Evolutionary conservation across 1,140 invertebrate genomes (phyloP).

Genomic region (Battus philenor): DNA sequence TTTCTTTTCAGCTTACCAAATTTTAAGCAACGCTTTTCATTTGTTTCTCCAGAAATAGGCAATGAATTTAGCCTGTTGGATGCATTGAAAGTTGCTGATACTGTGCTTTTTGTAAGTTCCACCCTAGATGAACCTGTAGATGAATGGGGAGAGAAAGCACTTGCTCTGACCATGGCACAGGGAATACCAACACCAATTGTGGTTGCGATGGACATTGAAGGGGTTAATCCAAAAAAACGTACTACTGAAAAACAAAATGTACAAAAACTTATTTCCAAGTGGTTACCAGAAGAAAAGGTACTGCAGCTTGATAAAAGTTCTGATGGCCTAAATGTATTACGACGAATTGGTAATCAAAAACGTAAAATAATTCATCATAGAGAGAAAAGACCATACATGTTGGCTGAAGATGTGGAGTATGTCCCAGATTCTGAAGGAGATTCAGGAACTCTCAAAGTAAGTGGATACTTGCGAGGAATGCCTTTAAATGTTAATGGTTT

Average conservation of each 20-base stretch:
- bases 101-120: conserved; percentile 85
- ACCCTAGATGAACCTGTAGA: conserved; percentile 81
- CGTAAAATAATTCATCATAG: conserved; percentile 83
- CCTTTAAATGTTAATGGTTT: conserved; percentile 91
- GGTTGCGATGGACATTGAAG: conserved; percentile 85
- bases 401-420: conserved; percentile 88
- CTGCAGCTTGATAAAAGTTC: conserved; percentile 83
- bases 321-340: conserved; percentile 87
- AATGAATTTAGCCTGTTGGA: conserved; percentile 88
- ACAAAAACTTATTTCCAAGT: conserved; percentile 85
- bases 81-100: conserved; percentile 89
- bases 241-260: conserved; percentile 84
- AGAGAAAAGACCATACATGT: conserved; percentile 86
- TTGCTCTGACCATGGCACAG: conserved; percentile 86
- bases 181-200: conserved; percentile 88
- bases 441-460: conserved; percentile 87
- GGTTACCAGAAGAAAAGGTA: conserved; percentile 90
- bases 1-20: conserved; percentile 81
- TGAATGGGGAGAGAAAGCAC: conserved; percentile 84
- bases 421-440: conserved; percentile 74
- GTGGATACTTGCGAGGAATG: conserved; percentile 90
- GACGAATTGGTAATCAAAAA: conserved; percentile 89
- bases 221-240: conserved; percentile 83
- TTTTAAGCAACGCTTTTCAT: conserved; percentile 90
- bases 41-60: conserved; percentile 82